Evolutionary conservation across 2,113 vertebrate genomes (phyloP).

Genomic region (Mystacornis crossleyi): DNA sequence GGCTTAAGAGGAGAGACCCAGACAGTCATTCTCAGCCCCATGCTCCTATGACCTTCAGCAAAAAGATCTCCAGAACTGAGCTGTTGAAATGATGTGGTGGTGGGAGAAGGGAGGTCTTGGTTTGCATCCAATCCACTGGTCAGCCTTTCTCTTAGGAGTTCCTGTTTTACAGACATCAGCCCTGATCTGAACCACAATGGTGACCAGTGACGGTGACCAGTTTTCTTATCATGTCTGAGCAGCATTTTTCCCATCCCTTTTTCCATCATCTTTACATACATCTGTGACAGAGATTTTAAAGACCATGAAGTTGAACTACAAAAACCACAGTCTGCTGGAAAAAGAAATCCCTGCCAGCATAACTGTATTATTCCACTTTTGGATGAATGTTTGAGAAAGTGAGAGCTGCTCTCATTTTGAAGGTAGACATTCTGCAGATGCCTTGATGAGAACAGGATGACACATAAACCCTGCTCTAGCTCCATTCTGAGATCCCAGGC

Average conservation of each 20-base stretch:
- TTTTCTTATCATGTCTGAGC: neutral
- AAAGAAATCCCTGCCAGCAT: neutral
- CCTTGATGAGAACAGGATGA: neutral
- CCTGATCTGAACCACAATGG: neutral
- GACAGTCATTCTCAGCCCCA: neutral
- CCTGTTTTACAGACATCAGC: neutral
- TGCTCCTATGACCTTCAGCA: neutral
- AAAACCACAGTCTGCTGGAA: neutral
- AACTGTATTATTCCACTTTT: neutral
- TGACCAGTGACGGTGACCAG: neutral
- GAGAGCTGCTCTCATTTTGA: neutral
- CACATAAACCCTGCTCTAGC: neutral
- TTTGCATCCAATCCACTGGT: neutral
- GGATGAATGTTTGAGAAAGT: neutral
- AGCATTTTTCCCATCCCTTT: neutral
- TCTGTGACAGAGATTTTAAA: neutral
- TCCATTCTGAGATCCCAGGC: neutral
- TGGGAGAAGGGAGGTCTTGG: neutral
- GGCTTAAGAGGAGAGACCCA: neutral
- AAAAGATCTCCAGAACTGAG: neutral
- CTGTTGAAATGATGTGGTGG: neutral
- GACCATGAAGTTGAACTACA: neutral
- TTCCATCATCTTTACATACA: neutral
- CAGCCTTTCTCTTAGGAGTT: neutral
- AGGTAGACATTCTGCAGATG: neutral